Evolutionary conservation across 2,888 invertebrate genomes (phyloP).

Genomic region (Macrophya annulata): DNA sequence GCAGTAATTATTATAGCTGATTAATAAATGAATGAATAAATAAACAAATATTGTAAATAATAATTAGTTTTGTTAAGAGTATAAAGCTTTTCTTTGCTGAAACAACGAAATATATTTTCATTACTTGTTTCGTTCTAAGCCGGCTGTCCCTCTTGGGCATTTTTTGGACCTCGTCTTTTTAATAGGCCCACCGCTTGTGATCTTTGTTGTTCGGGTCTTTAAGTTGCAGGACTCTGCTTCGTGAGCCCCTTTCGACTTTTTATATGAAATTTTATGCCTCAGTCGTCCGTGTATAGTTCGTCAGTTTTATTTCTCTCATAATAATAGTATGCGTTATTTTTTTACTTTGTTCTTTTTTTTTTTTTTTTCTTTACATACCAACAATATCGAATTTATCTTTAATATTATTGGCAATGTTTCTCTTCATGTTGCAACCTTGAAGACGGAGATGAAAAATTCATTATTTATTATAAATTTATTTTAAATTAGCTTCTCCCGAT

Average conservation of each 20-base stretch:
- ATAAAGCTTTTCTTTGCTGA: slow-evolving; percentile 24
- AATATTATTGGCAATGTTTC: slow-evolving; percentile 47
- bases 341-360: not conserved
- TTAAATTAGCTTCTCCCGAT: slow-evolving; percentile 69
- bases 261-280: slow-evolving; percentile 75
- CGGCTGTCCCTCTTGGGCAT: slow-evolving; percentile 52
- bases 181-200: slow-evolving; percentile 51
- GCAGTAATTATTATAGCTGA: slow-evolving; percentile 6
- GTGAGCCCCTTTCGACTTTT: slow-evolving; percentile 71
- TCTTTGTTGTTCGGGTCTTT: slow-evolving; percentile 54
- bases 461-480: slow-evolving; percentile 19
- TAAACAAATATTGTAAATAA: slow-evolving; percentile 6
- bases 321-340: not conserved
- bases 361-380: no score
- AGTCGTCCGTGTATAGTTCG: slow-evolving; percentile 52
- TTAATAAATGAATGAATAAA: not conserved
- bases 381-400: slow-evolving; percentile 2
- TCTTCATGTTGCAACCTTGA: slow-evolving; percentile 60
- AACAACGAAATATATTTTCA: slow-evolving; percentile 49
- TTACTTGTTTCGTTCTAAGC: slow-evolving; percentile 44
- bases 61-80: slow-evolving; percentile 1
- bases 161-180: slow-evolving; percentile 12
- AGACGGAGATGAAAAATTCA: slow-evolving; percentile 49
- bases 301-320: not conserved
- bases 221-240: slow-evolving; percentile 61